Evolutionary conservation across 2,113 vertebrate species (phyloP).

Genomic region (Malurus elegans): DNA sequence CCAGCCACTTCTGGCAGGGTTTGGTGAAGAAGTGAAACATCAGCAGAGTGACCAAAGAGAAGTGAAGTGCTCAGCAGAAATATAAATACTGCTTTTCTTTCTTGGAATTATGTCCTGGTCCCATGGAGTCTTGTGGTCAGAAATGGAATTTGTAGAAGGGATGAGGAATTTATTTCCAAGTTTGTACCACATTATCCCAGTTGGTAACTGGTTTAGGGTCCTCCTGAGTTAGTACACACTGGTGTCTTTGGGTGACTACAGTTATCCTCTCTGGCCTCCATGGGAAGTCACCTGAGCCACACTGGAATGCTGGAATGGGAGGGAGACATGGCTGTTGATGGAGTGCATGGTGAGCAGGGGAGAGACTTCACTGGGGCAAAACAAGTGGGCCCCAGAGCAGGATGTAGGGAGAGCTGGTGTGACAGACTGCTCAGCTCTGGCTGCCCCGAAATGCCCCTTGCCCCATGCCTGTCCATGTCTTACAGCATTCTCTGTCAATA

Average conservation of each 20-base stretch:
- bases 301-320: neutral
- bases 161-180: neutral
- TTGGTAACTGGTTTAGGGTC: neutral
- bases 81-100: constrained; percentile 21
- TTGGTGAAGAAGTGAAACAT: constrained; percentile 50
- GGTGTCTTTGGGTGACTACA: neutral
- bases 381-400: neutral
- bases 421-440: neutral
- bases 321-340: neutral
- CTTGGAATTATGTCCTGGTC: neutral
- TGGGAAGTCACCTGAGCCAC: neutral
- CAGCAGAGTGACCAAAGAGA: constrained; percentile 51
- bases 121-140: neutral
- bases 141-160: neutral
- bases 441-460: neutral
- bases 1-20: neutral
- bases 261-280: neutral
- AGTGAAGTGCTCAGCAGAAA: constrained; percentile 54
- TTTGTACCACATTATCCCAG: neutral
- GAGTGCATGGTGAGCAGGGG: rapidly evolving
- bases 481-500: neutral
- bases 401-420: neutral
- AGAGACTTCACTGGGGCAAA: neutral
- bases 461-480: neutral
- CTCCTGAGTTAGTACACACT: neutral